These are phyloP conservation scores for Fistularia tabacaria DNA, from an alignment of 2,797 vertebrate genomes.

Conservation along the genomic window DNA sequence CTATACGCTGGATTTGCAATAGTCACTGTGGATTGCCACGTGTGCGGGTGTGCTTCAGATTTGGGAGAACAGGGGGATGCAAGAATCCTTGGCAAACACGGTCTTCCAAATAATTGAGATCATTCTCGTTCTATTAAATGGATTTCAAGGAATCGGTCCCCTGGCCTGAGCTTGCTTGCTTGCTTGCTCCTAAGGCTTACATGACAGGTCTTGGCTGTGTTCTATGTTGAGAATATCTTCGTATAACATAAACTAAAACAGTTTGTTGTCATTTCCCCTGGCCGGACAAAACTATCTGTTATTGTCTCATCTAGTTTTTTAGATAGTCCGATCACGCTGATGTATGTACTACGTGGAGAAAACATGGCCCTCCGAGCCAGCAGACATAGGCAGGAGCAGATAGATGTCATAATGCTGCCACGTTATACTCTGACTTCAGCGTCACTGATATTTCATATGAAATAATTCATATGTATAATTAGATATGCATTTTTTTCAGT, in stretches of 20 bases:
- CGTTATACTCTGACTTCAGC: too few species aligned
- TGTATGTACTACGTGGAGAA: too few species aligned
- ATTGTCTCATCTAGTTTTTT: too few species aligned
- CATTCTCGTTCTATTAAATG: slow-evolving; percentile 17
- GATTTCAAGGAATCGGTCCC: slow-evolving; percentile 24
- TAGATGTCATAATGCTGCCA: too few species aligned
- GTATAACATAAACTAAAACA: slow-evolving; percentile 15
- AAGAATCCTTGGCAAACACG: slow-evolving; percentile 8
- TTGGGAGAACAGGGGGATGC: neutral
- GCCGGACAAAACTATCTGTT: slow-evolving; percentile 2
- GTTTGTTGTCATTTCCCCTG: slow-evolving; percentile 7
- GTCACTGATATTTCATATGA: too few species aligned
- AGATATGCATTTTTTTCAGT: too few species aligned
- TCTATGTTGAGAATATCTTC: slow-evolving; percentile 2
- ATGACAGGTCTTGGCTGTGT: slow-evolving; percentile 12
- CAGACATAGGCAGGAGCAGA: too few species aligned
- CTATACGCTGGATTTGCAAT: slow-evolving; percentile 13
- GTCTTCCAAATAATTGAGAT: slow-evolving; percentile 9
- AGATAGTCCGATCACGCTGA: too few species aligned
- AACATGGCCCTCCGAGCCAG: too few species aligned
- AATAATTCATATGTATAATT: too few species aligned
- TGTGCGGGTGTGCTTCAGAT: neutral
- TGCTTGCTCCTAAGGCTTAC: slow-evolving; percentile 5
- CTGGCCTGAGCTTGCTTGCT: slow-evolving; percentile 3
- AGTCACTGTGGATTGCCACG: slow-evolving; percentile 8